A percentile compares a stretch with the other conserved stretches of the same genome.
Evolutionary conservation across 1,140 invertebrate species (phyloP).

Genomic region (Teleopsis dalmanni): DNA sequence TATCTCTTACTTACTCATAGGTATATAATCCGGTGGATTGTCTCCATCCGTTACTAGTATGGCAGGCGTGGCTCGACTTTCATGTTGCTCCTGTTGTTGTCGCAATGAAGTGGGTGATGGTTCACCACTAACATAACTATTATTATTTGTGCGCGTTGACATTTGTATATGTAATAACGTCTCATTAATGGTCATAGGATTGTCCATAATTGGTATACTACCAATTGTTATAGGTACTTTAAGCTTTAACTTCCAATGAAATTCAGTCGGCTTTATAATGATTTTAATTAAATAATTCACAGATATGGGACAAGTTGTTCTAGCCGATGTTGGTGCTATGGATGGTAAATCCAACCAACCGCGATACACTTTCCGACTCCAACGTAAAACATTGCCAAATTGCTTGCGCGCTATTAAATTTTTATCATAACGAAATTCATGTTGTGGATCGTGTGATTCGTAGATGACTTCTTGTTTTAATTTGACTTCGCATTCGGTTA

Average conservation of each 20-base stretch:
- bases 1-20: slow-evolving; percentile 28
- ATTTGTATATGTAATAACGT: no score
- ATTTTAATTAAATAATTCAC: slow-evolving; percentile 62
- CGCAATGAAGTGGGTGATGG: slow-evolving; percentile 7
- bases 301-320: slow-evolving; percentile 61
- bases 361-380: slow-evolving; percentile 38
- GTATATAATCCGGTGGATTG: slow-evolving; percentile 42
- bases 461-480: slow-evolving; percentile 47
- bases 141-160: background rate
- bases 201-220: slow-evolving; percentile 48
- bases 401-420: slow-evolving; percentile 50
- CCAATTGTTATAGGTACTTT: slow-evolving; percentile 51
- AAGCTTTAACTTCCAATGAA: slow-evolving; percentile 49
- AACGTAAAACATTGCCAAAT: slow-evolving; percentile 49
- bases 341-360: slow-evolving; percentile 55
- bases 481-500: slow-evolving; percentile 47
- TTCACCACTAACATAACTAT: background rate
- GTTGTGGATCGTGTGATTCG: slow-evolving; percentile 49
- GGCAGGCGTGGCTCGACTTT: slow-evolving; percentile 19
- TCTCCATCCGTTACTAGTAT: slow-evolving; percentile 37
- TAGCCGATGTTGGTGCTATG: slow-evolving; percentile 62
- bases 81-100: slow-evolving; percentile 9
- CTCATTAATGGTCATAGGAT: no score
- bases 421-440: slow-evolving; percentile 52
- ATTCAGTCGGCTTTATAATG: slow-evolving; percentile 42